Base-by-base conservation (phyloP, 2,113 vertebrate genomes). In the Erinaceus europaeus region DNA sequence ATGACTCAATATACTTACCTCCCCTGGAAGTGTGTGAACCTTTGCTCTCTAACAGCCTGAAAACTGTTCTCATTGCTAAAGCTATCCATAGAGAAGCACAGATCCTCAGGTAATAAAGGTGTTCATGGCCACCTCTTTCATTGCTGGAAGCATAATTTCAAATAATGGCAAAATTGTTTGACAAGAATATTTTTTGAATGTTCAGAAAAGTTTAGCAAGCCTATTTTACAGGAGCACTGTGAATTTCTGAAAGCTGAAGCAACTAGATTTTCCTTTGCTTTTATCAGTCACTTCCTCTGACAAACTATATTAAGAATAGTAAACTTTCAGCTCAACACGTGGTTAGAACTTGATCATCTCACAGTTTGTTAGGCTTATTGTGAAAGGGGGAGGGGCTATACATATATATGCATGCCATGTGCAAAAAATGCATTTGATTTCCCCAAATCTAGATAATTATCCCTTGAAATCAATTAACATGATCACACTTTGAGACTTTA, bases 161-260 rank as follows among this genome's bases (percentile, higher is more conserved):
- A 86, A 67, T 53, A 29, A n/a, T n/a, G n/a, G 79, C 48, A 86
- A 77, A 88, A 62, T 75, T 62, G 85, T 64, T 78, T 59, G 9
- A 65, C 4, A 59, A 65, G 62, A 72, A 80, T 72, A 71, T 79
- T 62, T 84, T 61, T 50, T 62, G 13, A 48, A 59, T 57, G 21
- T 90, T 88, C 9, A 48, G 42, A 59, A 84, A 85, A 83, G 18
- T 34, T 52, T 21, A 64, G 40, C 29, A 55, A 64, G 50, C 5
- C 9, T 57, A 42, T 57, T 65, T 71, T n/a, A 64, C 6, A 71
- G n/a, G 42, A 77, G 9, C 29, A 32, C 2, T 40, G 52, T 69
- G 34, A 78, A 59, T 71, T 88, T 86, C 62, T 52, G 57, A 86
- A 75, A 79, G 29, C 38, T 32, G 36, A 72, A 86, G 86, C 14